Conservation (phyloP, 2,113 vertebrate species). For the Ceuthmochares aereus region DNA sequence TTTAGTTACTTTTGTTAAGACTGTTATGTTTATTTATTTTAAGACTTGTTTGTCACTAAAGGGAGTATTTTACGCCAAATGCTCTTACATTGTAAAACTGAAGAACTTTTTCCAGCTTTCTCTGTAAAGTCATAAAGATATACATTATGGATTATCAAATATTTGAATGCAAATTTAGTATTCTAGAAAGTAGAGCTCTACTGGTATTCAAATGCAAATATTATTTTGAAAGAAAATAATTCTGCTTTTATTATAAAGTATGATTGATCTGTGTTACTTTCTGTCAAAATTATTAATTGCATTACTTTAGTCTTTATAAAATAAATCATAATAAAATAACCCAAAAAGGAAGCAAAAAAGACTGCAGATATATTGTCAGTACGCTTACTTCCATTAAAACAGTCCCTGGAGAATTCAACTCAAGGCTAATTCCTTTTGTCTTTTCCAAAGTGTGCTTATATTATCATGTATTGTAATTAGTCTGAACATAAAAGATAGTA, state of each 20-base stretch:
- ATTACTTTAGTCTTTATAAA: not conserved
- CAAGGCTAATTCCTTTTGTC: not conserved
- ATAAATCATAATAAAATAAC: not conserved
- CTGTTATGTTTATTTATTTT: not conserved
- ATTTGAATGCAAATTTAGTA: slow-evolving; percentile 8
- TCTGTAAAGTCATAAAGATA: not conserved
- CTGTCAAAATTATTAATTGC: not conserved
- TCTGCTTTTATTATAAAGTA: not conserved
- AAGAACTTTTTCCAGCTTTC: not conserved
- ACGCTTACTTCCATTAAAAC: not conserved
- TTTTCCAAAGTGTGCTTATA: not conserved
- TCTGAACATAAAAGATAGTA: not conserved
- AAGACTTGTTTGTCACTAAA: not conserved
- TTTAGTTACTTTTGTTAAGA: not conserved
- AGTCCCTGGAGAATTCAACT: not conserved
- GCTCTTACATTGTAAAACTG: not conserved
- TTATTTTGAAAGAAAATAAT: not conserved
- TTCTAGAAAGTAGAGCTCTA: not conserved
- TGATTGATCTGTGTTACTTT: not conserved
- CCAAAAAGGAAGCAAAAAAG: not conserved
- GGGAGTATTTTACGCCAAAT: not conserved
- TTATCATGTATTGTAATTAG: not conserved
- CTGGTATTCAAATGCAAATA: not conserved
- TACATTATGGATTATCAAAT: not conserved
- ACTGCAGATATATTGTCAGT: not conserved